Percentiles rank a stretch among this genome's conserved stretches.
Conservation (phyloP, 2,113 vertebrate genomes). For the Poeciliopsis prolifica region DNA sequence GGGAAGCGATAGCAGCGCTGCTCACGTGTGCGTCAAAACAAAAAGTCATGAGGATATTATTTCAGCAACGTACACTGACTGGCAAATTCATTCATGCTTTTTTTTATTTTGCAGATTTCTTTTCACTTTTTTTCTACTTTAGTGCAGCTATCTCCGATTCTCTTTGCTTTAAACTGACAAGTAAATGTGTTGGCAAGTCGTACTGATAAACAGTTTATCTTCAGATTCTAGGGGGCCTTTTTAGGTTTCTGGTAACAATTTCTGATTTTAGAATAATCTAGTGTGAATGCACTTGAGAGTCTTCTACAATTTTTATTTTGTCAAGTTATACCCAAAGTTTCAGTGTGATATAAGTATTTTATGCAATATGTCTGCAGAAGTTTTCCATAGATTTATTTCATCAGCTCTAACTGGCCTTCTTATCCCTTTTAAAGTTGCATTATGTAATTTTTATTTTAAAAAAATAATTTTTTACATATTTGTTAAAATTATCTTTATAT, state of each 20-base stretch:
- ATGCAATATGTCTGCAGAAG: no score
- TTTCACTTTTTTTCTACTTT: neutral
- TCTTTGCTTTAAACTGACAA: neutral
- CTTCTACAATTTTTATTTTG: no score
- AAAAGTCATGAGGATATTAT: neutral
- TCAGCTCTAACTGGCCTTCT: no score
- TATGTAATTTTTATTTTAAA: no score
- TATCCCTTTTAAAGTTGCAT: no score
- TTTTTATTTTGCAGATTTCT: neutral
- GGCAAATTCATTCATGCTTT: neutral
- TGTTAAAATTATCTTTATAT: no score
- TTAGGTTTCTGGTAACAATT: neutral
- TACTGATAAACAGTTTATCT: no score
- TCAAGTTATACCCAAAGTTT: no score
- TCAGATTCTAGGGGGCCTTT: neutral
- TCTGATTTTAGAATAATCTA: neutral
- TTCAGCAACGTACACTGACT: neutral
- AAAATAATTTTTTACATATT: no score
- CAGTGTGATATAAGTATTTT: no score
- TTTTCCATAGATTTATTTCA: no score
- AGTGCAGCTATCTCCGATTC: neutral
- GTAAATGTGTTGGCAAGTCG: neutral
- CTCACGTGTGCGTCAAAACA: neutral
- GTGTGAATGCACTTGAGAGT: no score
- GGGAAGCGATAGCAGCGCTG: slow-evolving; percentile 1